Base-by-base conservation (phyloP, 2,113 vertebrate genomes). In the Zosterops pallidus region DNA sequence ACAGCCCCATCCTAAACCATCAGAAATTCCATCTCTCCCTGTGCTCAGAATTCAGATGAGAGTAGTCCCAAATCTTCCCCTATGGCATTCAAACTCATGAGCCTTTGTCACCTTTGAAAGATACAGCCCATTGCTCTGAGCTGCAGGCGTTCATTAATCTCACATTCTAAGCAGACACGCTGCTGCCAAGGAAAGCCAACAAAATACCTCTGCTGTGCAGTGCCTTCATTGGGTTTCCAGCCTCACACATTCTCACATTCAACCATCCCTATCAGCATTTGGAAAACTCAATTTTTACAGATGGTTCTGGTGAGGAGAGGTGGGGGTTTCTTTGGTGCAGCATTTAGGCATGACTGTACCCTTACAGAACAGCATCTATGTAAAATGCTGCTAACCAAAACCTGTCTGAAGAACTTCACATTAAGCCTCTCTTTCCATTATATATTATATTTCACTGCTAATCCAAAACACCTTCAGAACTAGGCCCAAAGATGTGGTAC, bases 381-480 rank as follows among this genome's bases (percentile, higher is more conserved):
- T 42, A 23, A 83, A 46, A 55, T 21, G 63, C 7, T 25, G 39
- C 29, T 52, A 28, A 53, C 29, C 57, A 81, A 88, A 93, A 22
- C 29, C 26, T 86, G 26, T 26, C 83, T 81, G 12, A 56, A 62
- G 56, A 81, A 63, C 37, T 15, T 39, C 20, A 59, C 0, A 0
- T 33, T 67, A 62, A 69, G 21, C 39, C 25, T 70, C 29, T 28
- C 10, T 62, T 92, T 76, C 71, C 64, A 47, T 80, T 83, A 18
- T 7, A 31, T 53, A 13, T 3, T 24, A n/a, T 71, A 63, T 77
- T 62, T 78, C 76, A 86, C 21, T 37, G 41, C 44, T 92, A 92
- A 86, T 75, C 68, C 68, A 94, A 90, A 92, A 71, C 9, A 31
- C 56, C 39, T 90, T 92, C 85, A 67, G 60, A 93, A 55, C 15